Conservation (phyloP, 2,888 invertebrate genomes). For the Troglohyphantes excavatus region DNA sequence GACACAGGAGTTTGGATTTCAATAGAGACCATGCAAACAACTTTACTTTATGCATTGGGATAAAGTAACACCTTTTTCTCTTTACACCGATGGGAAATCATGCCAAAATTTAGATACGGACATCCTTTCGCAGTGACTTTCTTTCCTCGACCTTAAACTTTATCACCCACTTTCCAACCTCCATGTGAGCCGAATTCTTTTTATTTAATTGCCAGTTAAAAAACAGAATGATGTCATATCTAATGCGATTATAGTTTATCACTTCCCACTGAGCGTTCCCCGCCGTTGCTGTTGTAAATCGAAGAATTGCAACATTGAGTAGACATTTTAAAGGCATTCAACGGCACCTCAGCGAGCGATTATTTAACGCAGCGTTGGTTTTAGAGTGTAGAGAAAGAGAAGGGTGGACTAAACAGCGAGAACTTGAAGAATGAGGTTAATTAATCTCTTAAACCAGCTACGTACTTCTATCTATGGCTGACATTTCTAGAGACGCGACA, state of each 20-base stretch:
- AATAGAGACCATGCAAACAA: too few species aligned
- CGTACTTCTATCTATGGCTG: background rate
- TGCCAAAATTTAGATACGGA: too few species aligned
- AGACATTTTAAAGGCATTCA: constrained; percentile 11
- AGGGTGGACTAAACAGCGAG: constrained; percentile 12
- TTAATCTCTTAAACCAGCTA: constrained; percentile 22
- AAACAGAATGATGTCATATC: background rate
- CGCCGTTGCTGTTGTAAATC: constrained; percentile 31
- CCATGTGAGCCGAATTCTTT: background rate
- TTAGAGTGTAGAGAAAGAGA: constrained; percentile 13
- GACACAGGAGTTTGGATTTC: too few species aligned
- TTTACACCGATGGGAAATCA: too few species aligned
- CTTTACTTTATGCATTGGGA: too few species aligned
- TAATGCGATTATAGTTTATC: constrained; percentile 28
- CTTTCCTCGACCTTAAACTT: too few species aligned
- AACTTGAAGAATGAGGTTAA: constrained; percentile 24
- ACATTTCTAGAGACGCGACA: constrained; percentile 4
- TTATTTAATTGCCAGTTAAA: constrained; percentile 18
- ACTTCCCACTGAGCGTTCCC: background rate
- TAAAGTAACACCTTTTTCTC: too few species aligned
- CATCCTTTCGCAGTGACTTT: too few species aligned
- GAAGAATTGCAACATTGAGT: constrained; percentile 12
- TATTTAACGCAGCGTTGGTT: constrained; percentile 12
- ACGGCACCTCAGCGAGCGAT: constrained; percentile 1
- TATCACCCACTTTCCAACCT: too few species aligned